Evolutionary conservation across 2,113 vertebrate species (phyloP).

Genomic region (Takifugu bimaculatus): DNA sequence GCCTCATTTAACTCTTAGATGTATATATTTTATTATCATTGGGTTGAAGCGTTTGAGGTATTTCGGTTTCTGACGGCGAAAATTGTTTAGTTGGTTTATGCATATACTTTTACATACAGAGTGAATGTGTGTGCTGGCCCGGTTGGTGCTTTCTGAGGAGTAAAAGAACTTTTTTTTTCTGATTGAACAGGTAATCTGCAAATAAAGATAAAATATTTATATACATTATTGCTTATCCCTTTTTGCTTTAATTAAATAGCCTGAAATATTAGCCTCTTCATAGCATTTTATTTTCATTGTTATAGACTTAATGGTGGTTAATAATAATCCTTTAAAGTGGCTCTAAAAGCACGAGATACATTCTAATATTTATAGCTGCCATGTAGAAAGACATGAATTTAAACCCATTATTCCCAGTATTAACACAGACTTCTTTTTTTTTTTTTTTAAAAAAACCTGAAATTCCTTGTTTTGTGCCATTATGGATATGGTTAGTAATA

Average conservation of each 20-base stretch:
- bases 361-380: too few species aligned
- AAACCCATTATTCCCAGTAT: too few species aligned
- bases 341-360: too few species aligned
- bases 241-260: not conserved
- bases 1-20: not conserved
- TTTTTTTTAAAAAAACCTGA: too few species aligned
- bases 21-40: conserved; percentile 20
- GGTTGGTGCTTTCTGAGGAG: not conserved
- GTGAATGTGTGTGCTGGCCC: conserved; percentile 17
- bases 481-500: too few species aligned
- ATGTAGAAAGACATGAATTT: too few species aligned
- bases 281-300: not conserved
- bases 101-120: conserved; percentile 34
- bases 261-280: not conserved
- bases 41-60: conserved; percentile 13
- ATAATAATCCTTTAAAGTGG: too few species aligned
- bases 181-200: conserved; percentile 18
- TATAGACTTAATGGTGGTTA: too few species aligned
- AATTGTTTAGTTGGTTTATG: conserved; percentile 26
- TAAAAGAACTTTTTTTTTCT: conserved; percentile 19
- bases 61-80: conserved; percentile 15
- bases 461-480: too few species aligned
- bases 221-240: conserved; percentile 11
- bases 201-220: conserved; percentile 32
- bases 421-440: too few species aligned